These are phyloP conservation scores for Oligia strigilis DNA, from an alignment of 2,888 invertebrate genomes.

Conservation along the genomic window DNA sequence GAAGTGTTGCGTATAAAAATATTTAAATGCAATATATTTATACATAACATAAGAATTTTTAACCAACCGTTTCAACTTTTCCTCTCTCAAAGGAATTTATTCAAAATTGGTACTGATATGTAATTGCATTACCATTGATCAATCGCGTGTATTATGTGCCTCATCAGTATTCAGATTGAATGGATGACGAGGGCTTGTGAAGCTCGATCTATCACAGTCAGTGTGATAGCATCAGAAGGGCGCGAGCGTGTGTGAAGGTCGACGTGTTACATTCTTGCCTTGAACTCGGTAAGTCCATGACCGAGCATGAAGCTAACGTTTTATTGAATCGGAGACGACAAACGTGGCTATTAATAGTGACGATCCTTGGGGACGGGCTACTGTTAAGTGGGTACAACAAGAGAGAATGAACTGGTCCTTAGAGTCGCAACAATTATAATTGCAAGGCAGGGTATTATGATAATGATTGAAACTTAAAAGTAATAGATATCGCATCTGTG, in stretches of 20 bases:
- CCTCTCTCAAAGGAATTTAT: slow-evolving; percentile 20
- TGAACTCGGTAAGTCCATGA: slow-evolving; percentile 22
- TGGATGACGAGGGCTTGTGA: slow-evolving; percentile 47
- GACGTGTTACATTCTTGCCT: slow-evolving; percentile 34
- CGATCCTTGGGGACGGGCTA: neutral
- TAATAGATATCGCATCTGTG: neutral
- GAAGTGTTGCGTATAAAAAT: too few species aligned
- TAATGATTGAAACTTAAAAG: neutral
- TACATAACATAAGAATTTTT: neutral
- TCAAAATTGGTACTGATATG: slow-evolving; percentile 11
- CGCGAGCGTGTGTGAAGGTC: slow-evolving; percentile 47
- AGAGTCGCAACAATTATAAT: neutral
- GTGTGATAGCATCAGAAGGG: slow-evolving; percentile 56
- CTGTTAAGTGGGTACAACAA: neutral
- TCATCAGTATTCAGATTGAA: slow-evolving; percentile 62
- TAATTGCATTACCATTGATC: slow-evolving; percentile 55
- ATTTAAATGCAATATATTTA: neutral
- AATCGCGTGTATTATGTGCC: slow-evolving; percentile 51
- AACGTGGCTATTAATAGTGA: neutral
- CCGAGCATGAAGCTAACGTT: slow-evolving; percentile 11
- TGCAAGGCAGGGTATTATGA: neutral
- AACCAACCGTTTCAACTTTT: neutral
- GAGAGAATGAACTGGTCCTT: neutral
- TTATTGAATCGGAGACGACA: slow-evolving; percentile 34
- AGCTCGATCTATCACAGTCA: slow-evolving; percentile 61